Evolutionary conservation across 37 sponge, comb jelly and placozoan genomes (phyloP).

Genomic region (Chondrilla cf. caribensis): DNA sequence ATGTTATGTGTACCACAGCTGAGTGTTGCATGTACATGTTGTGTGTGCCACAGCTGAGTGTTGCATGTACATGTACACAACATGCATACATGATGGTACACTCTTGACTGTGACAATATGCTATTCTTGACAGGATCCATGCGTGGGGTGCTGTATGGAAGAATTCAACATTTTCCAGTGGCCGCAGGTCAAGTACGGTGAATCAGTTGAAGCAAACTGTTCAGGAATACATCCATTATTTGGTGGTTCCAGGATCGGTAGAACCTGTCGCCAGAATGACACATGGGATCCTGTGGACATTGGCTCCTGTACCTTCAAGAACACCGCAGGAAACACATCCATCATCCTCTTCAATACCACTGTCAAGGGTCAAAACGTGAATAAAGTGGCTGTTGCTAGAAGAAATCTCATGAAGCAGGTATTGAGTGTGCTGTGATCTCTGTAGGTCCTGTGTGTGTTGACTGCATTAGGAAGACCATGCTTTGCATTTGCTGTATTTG

Average conservation of each 20-base stretch:
- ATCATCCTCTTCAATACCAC: neutral
- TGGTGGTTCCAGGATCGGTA: neutral
- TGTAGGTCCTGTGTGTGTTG: too few species aligned
- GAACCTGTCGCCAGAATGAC: neutral
- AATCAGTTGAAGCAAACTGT: neutral
- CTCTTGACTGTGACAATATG: too few species aligned
- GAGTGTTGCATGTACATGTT: too few species aligned
- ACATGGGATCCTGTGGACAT: neutral
- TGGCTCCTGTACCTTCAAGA: conserved; percentile 13
- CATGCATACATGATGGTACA: too few species aligned
- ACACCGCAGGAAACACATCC: neutral
- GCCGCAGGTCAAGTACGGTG: neutral
- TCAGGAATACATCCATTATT: neutral
- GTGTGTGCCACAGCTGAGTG: too few species aligned
- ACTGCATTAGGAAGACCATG: too few species aligned
- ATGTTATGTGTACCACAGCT: too few species aligned
- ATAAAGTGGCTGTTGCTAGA: neutral
- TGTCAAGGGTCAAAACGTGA: neutral
- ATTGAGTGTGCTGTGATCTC: too few species aligned
- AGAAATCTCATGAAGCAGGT: neutral
- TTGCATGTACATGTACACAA: too few species aligned
- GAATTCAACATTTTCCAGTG: neutral
- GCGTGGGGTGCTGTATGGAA: neutral
- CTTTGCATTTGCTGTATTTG: too few species aligned
- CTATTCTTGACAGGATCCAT: neutral